phyloP scores from a whole-genome alignment of 2,888 invertebrate species.

The Fragum sueziense region DNA sequence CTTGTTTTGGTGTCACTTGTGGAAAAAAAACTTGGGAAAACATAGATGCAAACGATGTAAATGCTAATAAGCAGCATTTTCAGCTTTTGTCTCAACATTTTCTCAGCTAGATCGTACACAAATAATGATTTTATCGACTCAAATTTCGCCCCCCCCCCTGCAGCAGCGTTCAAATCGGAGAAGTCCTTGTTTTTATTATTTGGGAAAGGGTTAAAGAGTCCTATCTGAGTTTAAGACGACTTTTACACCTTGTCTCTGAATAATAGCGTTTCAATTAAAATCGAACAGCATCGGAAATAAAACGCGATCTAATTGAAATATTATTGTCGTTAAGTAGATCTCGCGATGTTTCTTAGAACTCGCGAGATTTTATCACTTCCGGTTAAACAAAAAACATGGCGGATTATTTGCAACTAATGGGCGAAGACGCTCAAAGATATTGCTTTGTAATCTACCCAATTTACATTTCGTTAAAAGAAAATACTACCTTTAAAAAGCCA shows the following conservation, averaged over 20 bases:
- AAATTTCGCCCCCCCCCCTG: too few species aligned
- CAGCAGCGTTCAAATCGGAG: too few species aligned
- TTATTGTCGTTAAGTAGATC: constrained; percentile 28
- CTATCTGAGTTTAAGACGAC: constrained; percentile 7
- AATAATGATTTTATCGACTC: too few species aligned
- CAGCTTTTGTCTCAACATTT: too few species aligned
- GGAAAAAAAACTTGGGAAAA: too few species aligned
- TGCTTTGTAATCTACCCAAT: constrained; percentile 14
- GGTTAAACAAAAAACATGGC: constrained; percentile 24
- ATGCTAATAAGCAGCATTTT: too few species aligned
- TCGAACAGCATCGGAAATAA: constrained; percentile 19
- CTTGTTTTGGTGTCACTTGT: too few species aligned
- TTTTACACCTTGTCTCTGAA: constrained; percentile 21
- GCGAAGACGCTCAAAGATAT: constrained; percentile 10
- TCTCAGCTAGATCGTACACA: too few species aligned
- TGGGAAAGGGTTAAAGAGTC: constrained; percentile 27
- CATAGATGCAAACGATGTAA: too few species aligned
- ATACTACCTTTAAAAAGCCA: neutral
- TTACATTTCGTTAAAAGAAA: constrained; percentile 15
- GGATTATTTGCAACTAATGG: constrained; percentile 26
- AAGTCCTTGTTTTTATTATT: too few species aligned
- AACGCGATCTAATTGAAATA: constrained; percentile 30
- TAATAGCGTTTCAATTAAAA: constrained; percentile 26
- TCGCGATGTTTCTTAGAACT: constrained; percentile 15
- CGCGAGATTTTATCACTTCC: constrained; percentile 34